A percentile compares a stretch with the other conserved stretches of the same genome.
phyloP scores from a whole-genome alignment of 2,113 vertebrate genomes.

The Macroglossus sobrinus region DNA sequence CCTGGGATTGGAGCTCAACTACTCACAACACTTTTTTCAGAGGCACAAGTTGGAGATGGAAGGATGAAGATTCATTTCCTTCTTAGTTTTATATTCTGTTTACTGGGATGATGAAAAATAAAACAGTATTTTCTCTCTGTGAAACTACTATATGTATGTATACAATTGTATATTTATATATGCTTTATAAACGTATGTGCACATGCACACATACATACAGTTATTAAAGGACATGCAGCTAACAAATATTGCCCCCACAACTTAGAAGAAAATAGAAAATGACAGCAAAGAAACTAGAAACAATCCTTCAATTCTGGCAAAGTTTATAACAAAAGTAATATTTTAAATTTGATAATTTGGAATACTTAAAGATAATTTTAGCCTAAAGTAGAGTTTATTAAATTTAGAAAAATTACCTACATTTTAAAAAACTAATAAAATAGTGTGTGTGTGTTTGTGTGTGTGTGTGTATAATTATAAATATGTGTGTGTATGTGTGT shows the following conservation, averaged over 20 bases:
- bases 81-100: neutral
- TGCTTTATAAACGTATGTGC: neutral
- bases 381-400: neutral
- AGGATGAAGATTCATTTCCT: neutral
- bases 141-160: neutral
- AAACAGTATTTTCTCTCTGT: neutral
- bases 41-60: neutral
- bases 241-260: neutral
- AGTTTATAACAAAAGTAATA: neutral
- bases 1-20: neutral
- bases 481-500: neutral
- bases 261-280: slow-evolving; percentile 33
- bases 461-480: neutral
- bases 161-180: neutral
- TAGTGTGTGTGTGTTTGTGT: neutral
- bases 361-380: neutral
- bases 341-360: neutral
- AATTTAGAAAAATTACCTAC: neutral
- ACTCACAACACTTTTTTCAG: neutral
- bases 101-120: neutral
- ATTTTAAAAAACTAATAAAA: slow-evolving; percentile 5
- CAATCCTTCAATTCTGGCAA: neutral
- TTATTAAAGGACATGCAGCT: neutral
- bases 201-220: neutral
- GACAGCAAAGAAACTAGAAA: neutral